These are phyloP conservation scores for Austrofundulus limnaeus DNA, from an alignment of 2,113 vertebrate genomes.

Conservation along the genomic window DNA sequence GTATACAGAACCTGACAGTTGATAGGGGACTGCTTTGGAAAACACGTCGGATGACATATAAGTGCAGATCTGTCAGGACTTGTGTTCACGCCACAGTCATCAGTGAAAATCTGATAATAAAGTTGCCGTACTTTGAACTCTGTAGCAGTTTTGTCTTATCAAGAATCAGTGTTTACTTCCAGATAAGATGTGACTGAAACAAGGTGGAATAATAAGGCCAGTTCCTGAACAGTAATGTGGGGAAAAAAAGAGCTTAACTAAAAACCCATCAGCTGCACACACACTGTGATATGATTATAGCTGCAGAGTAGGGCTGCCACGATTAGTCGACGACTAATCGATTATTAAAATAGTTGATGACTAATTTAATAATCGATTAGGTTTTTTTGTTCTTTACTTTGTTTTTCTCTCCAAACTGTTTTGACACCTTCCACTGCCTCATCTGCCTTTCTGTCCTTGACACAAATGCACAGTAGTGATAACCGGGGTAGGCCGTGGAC, in stretches of 20 bases:
- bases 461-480: too few relatives aligned
- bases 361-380: too few relatives aligned
- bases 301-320: too few relatives aligned
- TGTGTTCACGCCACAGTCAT: background rate
- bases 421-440: too few relatives aligned
- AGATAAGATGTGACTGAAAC: background rate
- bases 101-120: background rate
- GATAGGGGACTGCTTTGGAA: background rate
- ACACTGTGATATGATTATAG: too few relatives aligned
- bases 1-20: background rate
- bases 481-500: too few relatives aligned
- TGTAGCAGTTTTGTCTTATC: background rate
- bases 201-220: background rate
- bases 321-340: too few relatives aligned
- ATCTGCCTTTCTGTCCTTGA: too few relatives aligned
- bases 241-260: background rate
- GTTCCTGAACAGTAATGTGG: background rate
- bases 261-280: too few relatives aligned
- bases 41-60: background rate
- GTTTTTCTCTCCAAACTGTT: too few relatives aligned
- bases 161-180: background rate
- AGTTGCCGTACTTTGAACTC: background rate
- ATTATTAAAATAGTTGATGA: too few relatives aligned
- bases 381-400: too few relatives aligned
- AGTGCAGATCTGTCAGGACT: background rate